Conservation (phyloP, 2,113 vertebrate genomes). For the Semnornis frantzii region DNA sequence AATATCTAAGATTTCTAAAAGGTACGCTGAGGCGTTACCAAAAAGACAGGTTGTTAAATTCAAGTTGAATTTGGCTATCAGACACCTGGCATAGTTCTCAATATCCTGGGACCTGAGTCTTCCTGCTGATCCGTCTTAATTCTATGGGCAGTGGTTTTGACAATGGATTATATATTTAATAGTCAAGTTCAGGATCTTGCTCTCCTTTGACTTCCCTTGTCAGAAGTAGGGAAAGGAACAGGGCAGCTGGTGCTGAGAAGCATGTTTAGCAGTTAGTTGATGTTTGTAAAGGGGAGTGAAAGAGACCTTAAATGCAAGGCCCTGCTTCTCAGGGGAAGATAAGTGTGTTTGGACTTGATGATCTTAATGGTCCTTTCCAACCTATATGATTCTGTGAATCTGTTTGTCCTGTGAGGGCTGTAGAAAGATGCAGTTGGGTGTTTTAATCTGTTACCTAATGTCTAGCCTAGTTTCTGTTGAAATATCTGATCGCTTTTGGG, state of each 20-base stretch:
- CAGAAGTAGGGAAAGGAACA: background rate
- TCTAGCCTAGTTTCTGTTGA: conserved; percentile 17
- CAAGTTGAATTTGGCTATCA: background rate
- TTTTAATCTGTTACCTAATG: background rate
- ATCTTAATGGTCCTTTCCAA: background rate
- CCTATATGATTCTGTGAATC: background rate
- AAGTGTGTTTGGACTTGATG: background rate
- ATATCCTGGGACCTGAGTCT: background rate
- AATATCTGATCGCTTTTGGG: background rate
- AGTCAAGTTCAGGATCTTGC: background rate
- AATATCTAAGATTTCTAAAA: background rate
- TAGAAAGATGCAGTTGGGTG: background rate
- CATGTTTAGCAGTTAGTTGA: background rate
- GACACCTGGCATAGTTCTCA: background rate
- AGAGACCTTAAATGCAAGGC: background rate
- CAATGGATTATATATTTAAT: background rate
- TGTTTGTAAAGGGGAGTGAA: background rate
- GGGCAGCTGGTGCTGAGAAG: background rate
- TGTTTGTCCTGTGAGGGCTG: background rate
- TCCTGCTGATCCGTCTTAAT: background rate
- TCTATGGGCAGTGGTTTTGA: background rate
- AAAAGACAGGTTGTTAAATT: background rate
- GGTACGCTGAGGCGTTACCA: background rate
- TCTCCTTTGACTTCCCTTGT: background rate
- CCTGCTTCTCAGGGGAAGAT: background rate